phyloP scores from a whole-genome alignment of 2,797 vertebrate species.

The Sebastes trivittatus region DNA sequence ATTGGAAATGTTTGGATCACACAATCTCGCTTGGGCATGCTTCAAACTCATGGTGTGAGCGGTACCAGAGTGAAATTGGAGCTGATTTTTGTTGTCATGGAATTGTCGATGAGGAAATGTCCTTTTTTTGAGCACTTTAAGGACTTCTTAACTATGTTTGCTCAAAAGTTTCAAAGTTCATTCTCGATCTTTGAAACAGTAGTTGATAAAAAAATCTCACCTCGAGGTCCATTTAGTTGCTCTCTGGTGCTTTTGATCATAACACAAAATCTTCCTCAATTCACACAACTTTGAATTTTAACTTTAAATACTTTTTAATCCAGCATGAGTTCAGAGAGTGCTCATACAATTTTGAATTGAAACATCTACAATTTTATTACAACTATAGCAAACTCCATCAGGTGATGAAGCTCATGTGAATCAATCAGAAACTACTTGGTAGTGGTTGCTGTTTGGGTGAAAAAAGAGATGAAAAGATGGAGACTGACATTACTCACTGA shows the following conservation, averaged over 20 bases:
- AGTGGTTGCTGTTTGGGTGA: background rate
- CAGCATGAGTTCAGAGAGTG: background rate
- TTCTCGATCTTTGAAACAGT: background rate
- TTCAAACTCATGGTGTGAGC: too few species aligned
- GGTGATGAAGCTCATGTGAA: background rate
- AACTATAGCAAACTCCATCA: background rate
- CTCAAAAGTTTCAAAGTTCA: background rate
- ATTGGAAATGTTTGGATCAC: too few species aligned
- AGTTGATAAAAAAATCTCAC: background rate
- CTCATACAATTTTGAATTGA: background rate
- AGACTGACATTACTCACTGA: background rate
- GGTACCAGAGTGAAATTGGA: too few species aligned
- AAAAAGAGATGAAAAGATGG: background rate
- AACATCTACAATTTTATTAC: background rate
- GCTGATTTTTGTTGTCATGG: too few species aligned
- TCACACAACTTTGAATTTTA: background rate
- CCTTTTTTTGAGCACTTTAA: too few species aligned
- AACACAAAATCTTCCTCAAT: background rate
- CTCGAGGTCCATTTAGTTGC: background rate
- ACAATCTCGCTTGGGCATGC: too few species aligned
- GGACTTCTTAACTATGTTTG: background rate
- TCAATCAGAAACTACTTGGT: background rate
- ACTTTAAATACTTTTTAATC: background rate
- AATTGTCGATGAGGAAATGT: accelerated
- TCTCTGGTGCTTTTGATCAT: background rate